Evolutionary conservation across 2,113 vertebrate genomes (phyloP), one percentile per base, ranked within the genome.

Genomic region (Thunnus thynnus): DNA sequence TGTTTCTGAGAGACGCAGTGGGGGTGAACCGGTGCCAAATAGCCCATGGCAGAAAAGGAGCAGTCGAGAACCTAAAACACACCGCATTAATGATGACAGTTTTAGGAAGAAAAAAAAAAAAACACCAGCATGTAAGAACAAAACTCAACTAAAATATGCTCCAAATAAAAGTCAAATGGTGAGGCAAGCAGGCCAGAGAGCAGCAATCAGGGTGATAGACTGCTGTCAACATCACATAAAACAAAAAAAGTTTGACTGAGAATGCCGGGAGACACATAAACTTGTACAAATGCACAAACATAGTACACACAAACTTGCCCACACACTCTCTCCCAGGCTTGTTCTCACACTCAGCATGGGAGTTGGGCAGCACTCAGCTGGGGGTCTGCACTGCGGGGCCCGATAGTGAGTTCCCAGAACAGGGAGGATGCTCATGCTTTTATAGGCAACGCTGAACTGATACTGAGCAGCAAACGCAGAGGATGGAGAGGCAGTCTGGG

Each of bases 401-500:
- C 69, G 36, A 52, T 78, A 41, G 46, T 3, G 14, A 68, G 73
- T 85, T 85, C 87, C 83, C 80, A 62, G 47, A 88, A 75, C 68
- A 71, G 32, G 44, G 1, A 82, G 82, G 82, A 72, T 27, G n/a
- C 68, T 56, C 54, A 63, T 18, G 82, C 73, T 91, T 93, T 94
- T 92, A 92, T 67, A 77, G 87, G 52, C 62, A 13, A 72, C 4
- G 75, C 76, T 50, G 82, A 92, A 78, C 78, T 71, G 73, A 87
- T 82, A 78, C 77, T 76, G 75, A 78, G 85, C 74, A 67, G 84
- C 85, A 77, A 91, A 87, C 30, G 69, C 80, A 76, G 81, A 88
- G 81, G 86, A 86, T 79, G 78, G 83, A 86, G 86, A 87, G 88
- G 90, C 85, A 93, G 90, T 89, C 84, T 86, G 93, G 89, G 91